Percentiles rank a stretch among this genome's conserved stretches.
These are phyloP conservation scores for Syndactyla subalaris DNA, from an alignment of 2,797 vertebrate species.

Conservation along the genomic window DNA sequence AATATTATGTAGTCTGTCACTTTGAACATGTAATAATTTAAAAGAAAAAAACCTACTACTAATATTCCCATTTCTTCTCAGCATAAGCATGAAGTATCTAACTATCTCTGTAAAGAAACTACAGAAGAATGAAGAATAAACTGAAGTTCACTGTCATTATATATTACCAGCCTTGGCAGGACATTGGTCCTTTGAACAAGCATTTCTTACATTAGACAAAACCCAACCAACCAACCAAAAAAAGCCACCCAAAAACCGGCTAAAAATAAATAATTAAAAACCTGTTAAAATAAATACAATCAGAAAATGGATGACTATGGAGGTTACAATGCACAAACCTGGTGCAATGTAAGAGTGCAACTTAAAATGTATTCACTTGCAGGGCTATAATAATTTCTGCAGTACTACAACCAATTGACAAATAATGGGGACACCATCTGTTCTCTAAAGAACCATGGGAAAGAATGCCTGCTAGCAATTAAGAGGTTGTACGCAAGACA, in stretches of 20 bases:
- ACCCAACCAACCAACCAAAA: neutral
- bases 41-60: neutral
- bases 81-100: neutral
- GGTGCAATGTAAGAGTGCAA: neutral
- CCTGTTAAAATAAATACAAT: neutral
- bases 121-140: neutral
- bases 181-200: neutral
- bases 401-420: constrained; percentile 1
- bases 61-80: neutral
- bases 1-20: neutral
- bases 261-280: neutral
- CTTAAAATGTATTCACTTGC: neutral
- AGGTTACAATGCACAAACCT: neutral
- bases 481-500: neutral
- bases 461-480: constrained; percentile 17
- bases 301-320: neutral
- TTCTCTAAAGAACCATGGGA: neutral
- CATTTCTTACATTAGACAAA: neutral
- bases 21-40: neutral
- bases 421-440: constrained; percentile 43
- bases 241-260: too few relatives aligned
- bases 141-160: neutral
- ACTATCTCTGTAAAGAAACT: neutral
- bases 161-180: neutral
- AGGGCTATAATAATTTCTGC: neutral